A percentile compares a stretch with the other conserved stretches of the same genome.
Evolutionary conservation across 2,888 invertebrate genomes (phyloP).

Genomic region (Pomacea canaliculata): DNA sequence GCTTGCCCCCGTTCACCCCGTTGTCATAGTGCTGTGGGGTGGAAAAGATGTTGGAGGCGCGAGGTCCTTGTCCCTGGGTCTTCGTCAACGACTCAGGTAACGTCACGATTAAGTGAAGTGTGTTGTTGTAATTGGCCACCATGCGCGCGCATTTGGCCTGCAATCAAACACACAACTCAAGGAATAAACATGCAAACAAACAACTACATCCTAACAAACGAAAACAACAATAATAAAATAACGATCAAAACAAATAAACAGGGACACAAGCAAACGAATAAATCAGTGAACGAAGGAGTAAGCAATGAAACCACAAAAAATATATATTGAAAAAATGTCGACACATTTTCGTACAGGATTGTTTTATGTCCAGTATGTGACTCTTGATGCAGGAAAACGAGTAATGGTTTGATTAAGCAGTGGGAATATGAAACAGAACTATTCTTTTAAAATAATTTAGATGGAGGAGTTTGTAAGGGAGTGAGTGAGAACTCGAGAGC

Average conservation of each 20-base stretch:
- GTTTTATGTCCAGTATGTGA: no score
- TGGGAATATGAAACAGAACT: no score
- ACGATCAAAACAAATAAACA: no score
- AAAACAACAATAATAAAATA: background rate
- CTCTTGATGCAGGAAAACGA: no score
- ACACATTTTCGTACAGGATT: no score
- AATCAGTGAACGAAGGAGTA: no score
- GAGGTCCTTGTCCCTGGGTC: constrained; percentile 42
- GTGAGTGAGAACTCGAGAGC: background rate
- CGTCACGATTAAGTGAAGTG: constrained; percentile 64
- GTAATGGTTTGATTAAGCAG: no score
- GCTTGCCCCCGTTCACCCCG: constrained; percentile 5
- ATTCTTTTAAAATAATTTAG: no score
- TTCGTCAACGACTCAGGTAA: constrained; percentile 56
- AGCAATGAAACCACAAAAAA: no score
- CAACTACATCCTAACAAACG: background rate
- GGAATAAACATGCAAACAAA: no score
- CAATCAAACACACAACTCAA: constrained; percentile 31
- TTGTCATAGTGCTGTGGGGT: background rate
- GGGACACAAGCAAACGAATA: no score
- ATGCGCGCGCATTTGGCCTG: constrained; percentile 59
- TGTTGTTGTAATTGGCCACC: constrained; percentile 66
- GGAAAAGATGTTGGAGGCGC: constrained; percentile 48
- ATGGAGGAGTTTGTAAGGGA: background rate
- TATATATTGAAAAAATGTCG: no score